Base-by-base conservation (phyloP, 2,113 vertebrate species). In the Zosterops japonicus region DNA sequence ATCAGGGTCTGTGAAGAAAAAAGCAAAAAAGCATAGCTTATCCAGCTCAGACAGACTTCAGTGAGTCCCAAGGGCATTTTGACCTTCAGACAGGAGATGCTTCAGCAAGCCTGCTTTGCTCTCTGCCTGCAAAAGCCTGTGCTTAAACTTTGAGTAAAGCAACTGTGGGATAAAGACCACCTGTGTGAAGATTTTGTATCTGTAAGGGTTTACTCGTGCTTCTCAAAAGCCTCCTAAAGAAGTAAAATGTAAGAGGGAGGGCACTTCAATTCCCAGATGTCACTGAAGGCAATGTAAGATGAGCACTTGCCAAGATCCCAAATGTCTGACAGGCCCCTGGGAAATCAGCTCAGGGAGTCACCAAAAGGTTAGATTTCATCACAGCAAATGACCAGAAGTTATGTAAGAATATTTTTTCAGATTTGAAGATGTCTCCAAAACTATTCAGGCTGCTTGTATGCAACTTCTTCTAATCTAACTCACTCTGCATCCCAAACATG, bases 391-490 rank as follows among this genome's bases (percentile, higher is more conserved):
- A 55, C 50, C 14, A 31, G 52, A 85, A 70, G 47, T 80, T 86
- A 81, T 5, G 23, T 50, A 74, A 81, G 71, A 70, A 31, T 18
- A n/a, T 76, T 81, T 89, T 90, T 80, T 80, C 75, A 87, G 35
- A 63, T 86, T 19, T 83, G 28, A 60, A 78, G 49, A 90, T 71
- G 22, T 41, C 55, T 67, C 86, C 55, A 53, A 72, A 97, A 68
- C 53, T 60, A 55, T 60, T 57, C 55, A 85, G 92, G 77, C 78
- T 70, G 75, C 59, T 91, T 96, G 84, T 71, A 60, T 90, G 47
- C 33, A 77, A 81, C 94, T 83, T 92, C 61, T 61, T 94, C 68
- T 86, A 86, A 88, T 60, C 47, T 86, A 82, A 86, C 33, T 85
- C 52, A n/a, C 52, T 82, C 89, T 76, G 57, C 60, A 93, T 83